Conservation (phyloP, 2,888 invertebrate species). For the Linnaemya vulpina region DNA sequence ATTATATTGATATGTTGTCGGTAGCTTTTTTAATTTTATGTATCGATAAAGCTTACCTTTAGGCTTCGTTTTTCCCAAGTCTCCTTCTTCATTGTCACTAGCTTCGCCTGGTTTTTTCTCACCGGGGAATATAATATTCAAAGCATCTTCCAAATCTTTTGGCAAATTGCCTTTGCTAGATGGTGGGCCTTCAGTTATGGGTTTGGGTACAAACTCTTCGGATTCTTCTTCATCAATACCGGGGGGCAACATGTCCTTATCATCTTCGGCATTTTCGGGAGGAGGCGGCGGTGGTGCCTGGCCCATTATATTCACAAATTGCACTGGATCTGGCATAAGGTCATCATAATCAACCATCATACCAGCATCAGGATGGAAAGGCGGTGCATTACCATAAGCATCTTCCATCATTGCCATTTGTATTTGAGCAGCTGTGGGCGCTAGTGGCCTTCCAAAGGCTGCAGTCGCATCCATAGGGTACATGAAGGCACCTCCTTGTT, state of each 20-base stretch:
- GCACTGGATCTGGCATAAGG: slow-evolving; percentile 83
- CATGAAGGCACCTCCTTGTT: slow-evolving; percentile 37
- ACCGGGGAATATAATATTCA: slow-evolving; percentile 86
- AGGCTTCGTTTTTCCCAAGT: slow-evolving; percentile 70
- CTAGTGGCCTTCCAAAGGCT: slow-evolving; percentile 64
- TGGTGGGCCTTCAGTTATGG: slow-evolving; percentile 82
- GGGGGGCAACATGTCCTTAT: slow-evolving; percentile 81
- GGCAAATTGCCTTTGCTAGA: slow-evolving; percentile 84
- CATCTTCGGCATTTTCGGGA: slow-evolving; percentile 77
- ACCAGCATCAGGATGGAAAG: slow-evolving; percentile 81
- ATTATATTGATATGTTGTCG: too few relatives aligned
- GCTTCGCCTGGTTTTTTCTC: slow-evolving; percentile 80
- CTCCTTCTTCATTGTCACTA: slow-evolving; percentile 74
- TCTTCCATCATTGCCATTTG: slow-evolving; percentile 82
- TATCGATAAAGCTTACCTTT: slow-evolving; percentile 65
- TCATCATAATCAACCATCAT: slow-evolving; percentile 83
- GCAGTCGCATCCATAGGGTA: slow-evolving; percentile 54
- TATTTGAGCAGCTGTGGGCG: slow-evolving; percentile 79
- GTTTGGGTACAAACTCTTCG: slow-evolving; percentile 83
- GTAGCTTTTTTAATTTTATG: too few relatives aligned
- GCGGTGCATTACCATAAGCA: slow-evolving; percentile 80
- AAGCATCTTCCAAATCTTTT: slow-evolving; percentile 85
- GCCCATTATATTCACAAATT: slow-evolving; percentile 82
- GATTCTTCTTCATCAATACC: slow-evolving; percentile 82
- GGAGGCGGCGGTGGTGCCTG: slow-evolving; percentile 82